A percentile compares a stretch with the other conserved stretches of the same genome.
Evolutionary conservation across 1,140 invertebrate genomes (phyloP).

Genomic region (Formica exsecta): DNA sequence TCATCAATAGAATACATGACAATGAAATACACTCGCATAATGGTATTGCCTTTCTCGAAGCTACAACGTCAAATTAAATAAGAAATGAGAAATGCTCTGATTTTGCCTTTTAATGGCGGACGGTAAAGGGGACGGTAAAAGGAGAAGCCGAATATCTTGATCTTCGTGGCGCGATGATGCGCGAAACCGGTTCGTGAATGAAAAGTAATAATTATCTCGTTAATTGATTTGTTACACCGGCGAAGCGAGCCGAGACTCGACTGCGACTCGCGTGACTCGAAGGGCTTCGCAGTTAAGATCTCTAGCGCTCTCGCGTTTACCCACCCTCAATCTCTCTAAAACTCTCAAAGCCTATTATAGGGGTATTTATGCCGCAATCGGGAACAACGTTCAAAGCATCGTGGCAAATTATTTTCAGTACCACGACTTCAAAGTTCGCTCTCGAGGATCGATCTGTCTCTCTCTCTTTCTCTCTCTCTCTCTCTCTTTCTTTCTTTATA

Average conservation of each 20-base stretch:
- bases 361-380: conserved; percentile 59
- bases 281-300: conserved; percentile 54
- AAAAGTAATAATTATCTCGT: conserved; percentile 70
- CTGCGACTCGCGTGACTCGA: conserved; percentile 42
- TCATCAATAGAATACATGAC: background rate
- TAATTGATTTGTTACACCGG: conserved; percentile 71
- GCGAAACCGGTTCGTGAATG: conserved; percentile 58
- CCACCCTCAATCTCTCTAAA: conserved; percentile 49
- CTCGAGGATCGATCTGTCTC: conserved; percentile 14
- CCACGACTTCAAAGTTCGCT: conserved; percentile 56
- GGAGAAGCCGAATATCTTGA: conserved; percentile 54
- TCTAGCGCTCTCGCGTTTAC: conserved; percentile 38
- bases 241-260: background rate
- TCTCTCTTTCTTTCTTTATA: background rate
- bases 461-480: background rate
- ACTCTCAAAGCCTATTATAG: conserved; percentile 68
- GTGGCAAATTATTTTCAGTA: conserved; percentile 68
- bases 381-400: conserved; percentile 64
- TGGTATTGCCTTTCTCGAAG: background rate
- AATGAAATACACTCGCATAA: background rate
- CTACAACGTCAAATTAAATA: conserved; percentile 1
- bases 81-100: conserved; percentile 6
- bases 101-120: background rate
- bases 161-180: conserved; percentile 45
- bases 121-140: conserved; percentile 43